Conservation (phyloP, 1,140 invertebrate genomes). For the Leucophenga varia region DNA sequence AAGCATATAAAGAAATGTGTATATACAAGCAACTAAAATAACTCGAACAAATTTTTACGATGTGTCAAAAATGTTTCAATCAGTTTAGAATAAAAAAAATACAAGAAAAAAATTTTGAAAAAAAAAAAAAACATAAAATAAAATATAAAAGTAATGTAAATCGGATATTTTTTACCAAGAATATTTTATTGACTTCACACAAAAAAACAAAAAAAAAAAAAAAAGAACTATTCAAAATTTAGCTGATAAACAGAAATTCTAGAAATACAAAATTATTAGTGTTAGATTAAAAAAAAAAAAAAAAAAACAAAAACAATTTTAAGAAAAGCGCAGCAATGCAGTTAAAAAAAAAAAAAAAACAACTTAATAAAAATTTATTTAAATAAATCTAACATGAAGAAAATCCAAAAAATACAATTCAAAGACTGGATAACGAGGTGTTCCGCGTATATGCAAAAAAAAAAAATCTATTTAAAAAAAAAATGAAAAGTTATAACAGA, state of each 20-base stretch:
- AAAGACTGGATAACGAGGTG: slow-evolving; percentile 57
- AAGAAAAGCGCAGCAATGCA: background rate
- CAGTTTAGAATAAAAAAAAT: slow-evolving; percentile 35
- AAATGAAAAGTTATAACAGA: too few species aligned
- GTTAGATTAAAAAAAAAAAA: slow-evolving; percentile 3
- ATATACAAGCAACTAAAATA: too few species aligned
- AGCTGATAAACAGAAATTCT: slow-evolving; percentile 9
- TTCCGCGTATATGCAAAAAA: slow-evolving; percentile 51
- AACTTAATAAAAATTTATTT: slow-evolving; percentile 30
- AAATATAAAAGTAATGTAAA: slow-evolving; percentile 27
- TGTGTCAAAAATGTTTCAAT: slow-evolving; percentile 53
- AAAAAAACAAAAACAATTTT: background rate
- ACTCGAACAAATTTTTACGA: slow-evolving; percentile 42
- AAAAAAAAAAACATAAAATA: slow-evolving; percentile 14
- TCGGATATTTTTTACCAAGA: slow-evolving; percentile 21
- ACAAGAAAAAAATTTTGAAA: slow-evolving; percentile 6
- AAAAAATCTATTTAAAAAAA: slow-evolving; percentile 12
- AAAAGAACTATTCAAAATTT: background rate
- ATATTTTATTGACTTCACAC: slow-evolving; percentile 11
- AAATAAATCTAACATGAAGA: too few species aligned
- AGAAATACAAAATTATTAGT: slow-evolving; percentile 6
- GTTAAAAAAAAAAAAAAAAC: slow-evolving; percentile 28
- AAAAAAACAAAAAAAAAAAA: slow-evolving; percentile 1
- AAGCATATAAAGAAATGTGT: background rate
- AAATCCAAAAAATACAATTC: slow-evolving; percentile 39